Base-by-base conservation (phyloP, 2,797 vertebrate genomes). In the Prionace glauca region DNA sequence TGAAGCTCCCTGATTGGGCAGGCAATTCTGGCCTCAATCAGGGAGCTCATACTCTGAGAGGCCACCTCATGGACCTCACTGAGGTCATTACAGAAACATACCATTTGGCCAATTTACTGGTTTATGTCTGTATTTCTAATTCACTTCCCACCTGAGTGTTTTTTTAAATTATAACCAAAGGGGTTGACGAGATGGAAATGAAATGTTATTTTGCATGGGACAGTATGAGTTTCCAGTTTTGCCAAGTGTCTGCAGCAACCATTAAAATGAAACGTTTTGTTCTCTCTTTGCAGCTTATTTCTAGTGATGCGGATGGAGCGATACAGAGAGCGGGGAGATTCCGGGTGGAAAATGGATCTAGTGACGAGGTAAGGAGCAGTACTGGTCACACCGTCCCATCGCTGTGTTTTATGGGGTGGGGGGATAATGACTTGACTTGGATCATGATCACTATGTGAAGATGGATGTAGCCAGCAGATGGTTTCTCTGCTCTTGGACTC, bases 291-390 rank as follows among this genome's bases (percentile, higher is more conserved):
- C 74, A 99, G 99, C 98, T 99, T 96, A 99, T 99, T 97, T 99
- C 99, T 97, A 99, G 99, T 95, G 99, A 99, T 96, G 99, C 99
- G 50, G 99, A 99, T 96, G 99, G 99, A 97, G 99, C 99, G 96
- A 99, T 99, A 97, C 99, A 99, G 97, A 98, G 99, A 97, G 99
- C 99, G 22, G 99, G 99, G n/a, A 98, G 99, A 96, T 99, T 99
- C 97, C 98, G 99, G 95, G 99, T 99, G 97, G 99, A 99, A 97
- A 99, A 99, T 0, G 99, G 99, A 95, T 99, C 99, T 0, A 97
- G 98, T 45, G 98, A 98, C 96, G 99, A 99, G 98, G 99, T 99
- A 97, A 96, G 97, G 91, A 72, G 8, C 5, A 22, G 41, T 67
- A 20, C 65, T 65, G 60, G 12, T 41, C 60, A 7, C 32, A 50